Conservation (phyloP, 2,113 vertebrate species). For the Cololabis saira region DNA sequence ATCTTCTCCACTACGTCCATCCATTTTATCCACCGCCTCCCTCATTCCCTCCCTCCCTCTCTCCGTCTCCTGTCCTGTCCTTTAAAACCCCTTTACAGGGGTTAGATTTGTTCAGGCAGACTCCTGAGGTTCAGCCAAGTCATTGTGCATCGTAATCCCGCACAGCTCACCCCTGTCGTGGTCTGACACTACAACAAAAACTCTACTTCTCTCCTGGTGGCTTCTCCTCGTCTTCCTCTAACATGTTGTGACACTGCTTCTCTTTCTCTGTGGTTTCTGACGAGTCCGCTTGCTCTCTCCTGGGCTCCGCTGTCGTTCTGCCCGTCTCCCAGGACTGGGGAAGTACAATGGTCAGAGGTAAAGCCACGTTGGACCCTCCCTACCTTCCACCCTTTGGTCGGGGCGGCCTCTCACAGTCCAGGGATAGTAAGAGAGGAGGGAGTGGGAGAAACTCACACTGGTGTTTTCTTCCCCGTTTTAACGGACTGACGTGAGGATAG, state of each 20-base stretch:
- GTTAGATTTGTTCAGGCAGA: slow-evolving; percentile 28
- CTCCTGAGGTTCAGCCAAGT: slow-evolving; percentile 37
- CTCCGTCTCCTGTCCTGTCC: slow-evolving; percentile 28
- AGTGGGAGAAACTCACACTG: slow-evolving; percentile 48
- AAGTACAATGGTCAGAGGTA: slow-evolving; percentile 71
- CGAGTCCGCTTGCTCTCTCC: neutral
- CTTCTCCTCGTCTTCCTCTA: slow-evolving; percentile 25
- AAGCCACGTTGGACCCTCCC: slow-evolving; percentile 66
- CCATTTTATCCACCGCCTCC: slow-evolving; percentile 69
- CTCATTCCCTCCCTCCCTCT: slow-evolving; percentile 38
- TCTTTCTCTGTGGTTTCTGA: neutral
- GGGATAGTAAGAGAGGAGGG: slow-evolving; percentile 27
- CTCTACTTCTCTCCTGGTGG: slow-evolving; percentile 20
- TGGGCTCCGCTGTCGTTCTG: neutral
- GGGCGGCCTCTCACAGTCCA: slow-evolving; percentile 60
- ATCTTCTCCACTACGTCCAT: slow-evolving; percentile 82
- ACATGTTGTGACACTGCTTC: slow-evolving; percentile 50
- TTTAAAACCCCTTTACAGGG: slow-evolving; percentile 28
- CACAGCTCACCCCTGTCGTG: slow-evolving; percentile 5
- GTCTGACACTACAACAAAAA: slow-evolving; percentile 10
- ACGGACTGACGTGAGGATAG: slow-evolving; percentile 69
- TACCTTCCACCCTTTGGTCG: slow-evolving; percentile 65
- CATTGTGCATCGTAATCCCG: slow-evolving; percentile 32
- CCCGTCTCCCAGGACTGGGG: slow-evolving; percentile 55
- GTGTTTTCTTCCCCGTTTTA: slow-evolving; percentile 52